phyloP scores from a whole-genome alignment of 2,888 invertebrate genomes.

The Molorchus minor region DNA sequence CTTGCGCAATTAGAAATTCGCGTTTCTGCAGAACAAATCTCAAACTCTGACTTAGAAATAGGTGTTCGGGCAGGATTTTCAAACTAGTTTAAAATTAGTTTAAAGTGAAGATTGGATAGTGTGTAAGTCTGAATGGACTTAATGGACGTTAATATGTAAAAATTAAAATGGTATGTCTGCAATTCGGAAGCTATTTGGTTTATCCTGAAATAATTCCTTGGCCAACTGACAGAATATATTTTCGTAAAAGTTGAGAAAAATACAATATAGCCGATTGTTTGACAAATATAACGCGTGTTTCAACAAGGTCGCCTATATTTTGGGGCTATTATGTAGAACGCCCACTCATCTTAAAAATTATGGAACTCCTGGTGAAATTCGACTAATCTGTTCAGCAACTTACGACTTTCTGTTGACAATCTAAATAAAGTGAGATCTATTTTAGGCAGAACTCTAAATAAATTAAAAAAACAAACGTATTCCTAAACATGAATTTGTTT shows the following conservation, averaged over 20 bases:
- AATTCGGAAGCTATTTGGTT: constrained; percentile 18
- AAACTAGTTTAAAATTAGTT: background rate
- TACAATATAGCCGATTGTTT: background rate
- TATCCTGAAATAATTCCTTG: constrained; percentile 14
- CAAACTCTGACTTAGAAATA: no score
- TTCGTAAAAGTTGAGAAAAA: background rate
- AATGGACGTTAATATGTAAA: no score
- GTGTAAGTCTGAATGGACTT: background rate
- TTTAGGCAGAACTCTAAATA: background rate
- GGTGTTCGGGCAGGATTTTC: no score
- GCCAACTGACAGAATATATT: constrained; percentile 11
- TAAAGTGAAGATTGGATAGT: background rate
- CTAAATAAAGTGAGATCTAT: background rate
- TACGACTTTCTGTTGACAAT: background rate
- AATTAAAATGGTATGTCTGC: constrained; percentile 9
- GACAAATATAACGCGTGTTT: background rate
- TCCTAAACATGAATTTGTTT: no score
- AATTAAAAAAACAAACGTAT: background rate
- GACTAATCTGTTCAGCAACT: no score
- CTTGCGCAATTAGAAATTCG: no score
- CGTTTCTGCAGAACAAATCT: no score
- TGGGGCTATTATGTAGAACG: no score
- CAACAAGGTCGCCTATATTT: background rate
- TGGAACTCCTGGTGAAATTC: no score
- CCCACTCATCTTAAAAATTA: no score